Conservation (phyloP, 2,888 invertebrate genomes). For the Leptopilina myrica region DNA sequence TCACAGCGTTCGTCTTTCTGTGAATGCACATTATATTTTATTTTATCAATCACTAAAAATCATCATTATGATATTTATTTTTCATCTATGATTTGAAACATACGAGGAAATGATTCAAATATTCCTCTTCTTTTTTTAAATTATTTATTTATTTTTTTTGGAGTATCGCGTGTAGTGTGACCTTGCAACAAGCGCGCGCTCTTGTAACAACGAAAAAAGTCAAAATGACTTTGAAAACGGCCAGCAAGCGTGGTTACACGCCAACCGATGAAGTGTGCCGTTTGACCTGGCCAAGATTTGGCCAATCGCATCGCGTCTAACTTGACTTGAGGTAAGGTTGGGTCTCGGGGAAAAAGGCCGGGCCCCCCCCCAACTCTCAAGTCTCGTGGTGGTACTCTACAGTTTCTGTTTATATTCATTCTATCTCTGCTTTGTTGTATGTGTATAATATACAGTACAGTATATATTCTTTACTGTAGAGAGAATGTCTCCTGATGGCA, state of each 20-base stretch:
- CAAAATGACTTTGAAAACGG: slow-evolving; percentile 49
- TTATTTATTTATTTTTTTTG: no score
- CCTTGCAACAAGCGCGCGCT: slow-evolving; percentile 43
- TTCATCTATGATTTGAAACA: no score
- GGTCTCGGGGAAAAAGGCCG: slow-evolving; percentile 23
- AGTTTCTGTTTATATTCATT: no score
- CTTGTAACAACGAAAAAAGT: slow-evolving; percentile 27
- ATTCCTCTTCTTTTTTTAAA: no score
- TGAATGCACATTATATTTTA: not conserved
- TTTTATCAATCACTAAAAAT: no score
- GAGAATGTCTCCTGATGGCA: slow-evolving; percentile 1
- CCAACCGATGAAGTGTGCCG: slow-evolving; percentile 65
- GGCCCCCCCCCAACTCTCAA: slow-evolving; percentile 1
- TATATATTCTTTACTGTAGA: not conserved
- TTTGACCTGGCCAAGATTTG: slow-evolving; percentile 67
- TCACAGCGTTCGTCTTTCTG: not conserved
- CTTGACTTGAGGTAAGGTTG: slow-evolving; percentile 29
- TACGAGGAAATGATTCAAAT: no score
- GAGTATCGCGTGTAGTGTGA: slow-evolving; percentile 25
- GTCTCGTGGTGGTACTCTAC: slow-evolving; percentile 28
- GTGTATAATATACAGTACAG: no score
- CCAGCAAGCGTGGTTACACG: slow-evolving; percentile 60
- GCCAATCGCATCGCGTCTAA: slow-evolving; percentile 30
- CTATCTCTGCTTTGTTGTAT: no score
- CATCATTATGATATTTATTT: no score